Base-by-base conservation (phyloP, 2,888 invertebrate species). In the Amphimallon solstitiale region DNA sequence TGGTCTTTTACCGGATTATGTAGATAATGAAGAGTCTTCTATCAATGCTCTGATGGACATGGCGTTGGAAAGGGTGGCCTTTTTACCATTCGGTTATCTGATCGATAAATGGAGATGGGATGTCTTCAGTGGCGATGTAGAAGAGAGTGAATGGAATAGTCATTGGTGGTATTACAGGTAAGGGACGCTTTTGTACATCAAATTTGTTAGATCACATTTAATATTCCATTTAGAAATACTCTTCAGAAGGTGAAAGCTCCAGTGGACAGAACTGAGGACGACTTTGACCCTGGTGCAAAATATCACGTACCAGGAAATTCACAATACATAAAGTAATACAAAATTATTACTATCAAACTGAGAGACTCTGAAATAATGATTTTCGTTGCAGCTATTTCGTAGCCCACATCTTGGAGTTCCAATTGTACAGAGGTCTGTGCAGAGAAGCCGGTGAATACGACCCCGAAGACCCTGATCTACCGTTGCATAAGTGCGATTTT, bases 381-480 rank as follows among this genome's bases (percentile, higher is more conserved):
- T 35, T 67, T 7, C 38, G 64, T 73, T 73, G 21, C 77, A 87
- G 88, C 67, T 88, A 88, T 72, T 82, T 87, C 72, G 86, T 92
- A 64, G 89, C 90, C 12, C 88, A 88, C 74, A 86, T 93, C n/a
- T 80, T 93, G 21, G 91, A 93, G 80, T 93, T 93, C 79, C 92
- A 93, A 83, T 90, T 93, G 71, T 88, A 92, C 71, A 83, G 87
- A 73, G 86, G 90, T 2, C 80, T 93, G 45, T 93, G 93, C 75
- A 86, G 84, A 66, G 86, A 82, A 68, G 89, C 91, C 2, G 89
- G 88, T 40, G 85, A 92, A 74, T 86, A 86, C 67, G 86, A 87
- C 72, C 87, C 86, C 0, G 71, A 80, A 7, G 79, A 83, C 72
- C 77, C 80, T 9, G 54, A 70, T 6, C 7, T 10, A 7, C 75